These are phyloP conservation scores for Mythimna loreyi DNA, from an alignment of 2,888 invertebrate species.

Conservation along the genomic window DNA sequence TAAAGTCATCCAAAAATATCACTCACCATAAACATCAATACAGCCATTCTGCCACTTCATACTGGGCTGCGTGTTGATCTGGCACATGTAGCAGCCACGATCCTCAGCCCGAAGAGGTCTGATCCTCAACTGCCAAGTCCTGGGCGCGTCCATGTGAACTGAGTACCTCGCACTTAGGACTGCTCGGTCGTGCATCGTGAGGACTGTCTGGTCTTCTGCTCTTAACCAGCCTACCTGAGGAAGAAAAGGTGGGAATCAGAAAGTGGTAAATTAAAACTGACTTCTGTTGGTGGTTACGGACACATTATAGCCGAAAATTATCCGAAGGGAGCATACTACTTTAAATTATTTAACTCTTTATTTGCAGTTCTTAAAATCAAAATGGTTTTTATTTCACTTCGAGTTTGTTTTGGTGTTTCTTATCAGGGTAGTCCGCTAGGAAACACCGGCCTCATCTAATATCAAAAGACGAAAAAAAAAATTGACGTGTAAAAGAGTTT, in stretches of 20 bases:
- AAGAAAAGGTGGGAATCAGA: background rate
- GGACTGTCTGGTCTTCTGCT: slow-evolving; percentile 97
- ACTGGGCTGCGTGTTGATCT: slow-evolving; percentile 95
- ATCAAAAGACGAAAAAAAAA: no score
- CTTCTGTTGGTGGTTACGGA: no score
- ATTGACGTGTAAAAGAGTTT: no score
- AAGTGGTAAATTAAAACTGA: background rate
- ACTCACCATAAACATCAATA: slow-evolving; percentile 96
- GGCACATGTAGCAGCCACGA: slow-evolving; percentile 97
- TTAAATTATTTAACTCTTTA: no score
- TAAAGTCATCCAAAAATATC: background rate
- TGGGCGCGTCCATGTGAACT: slow-evolving; percentile 95
- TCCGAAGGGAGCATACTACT: no score
- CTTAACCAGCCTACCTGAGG: slow-evolving; percentile 96
- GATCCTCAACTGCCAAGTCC: slow-evolving; percentile 96
- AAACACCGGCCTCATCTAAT: no score
- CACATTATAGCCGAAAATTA: no score
- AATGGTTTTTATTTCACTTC: no score
- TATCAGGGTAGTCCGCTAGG: no score
- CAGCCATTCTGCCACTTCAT: slow-evolving; percentile 97
- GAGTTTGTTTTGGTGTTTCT: no score
- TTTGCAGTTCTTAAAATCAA: no score
- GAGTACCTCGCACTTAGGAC: slow-evolving; percentile 96
- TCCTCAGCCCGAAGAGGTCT: slow-evolving; percentile 95
- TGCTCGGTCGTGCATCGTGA: slow-evolving; percentile 95